A percentile compares a stretch with the other conserved stretches of the same genome.
phyloP scores from a whole-genome alignment of 2,888 invertebrate species.

The Argyra leucocephala region DNA sequence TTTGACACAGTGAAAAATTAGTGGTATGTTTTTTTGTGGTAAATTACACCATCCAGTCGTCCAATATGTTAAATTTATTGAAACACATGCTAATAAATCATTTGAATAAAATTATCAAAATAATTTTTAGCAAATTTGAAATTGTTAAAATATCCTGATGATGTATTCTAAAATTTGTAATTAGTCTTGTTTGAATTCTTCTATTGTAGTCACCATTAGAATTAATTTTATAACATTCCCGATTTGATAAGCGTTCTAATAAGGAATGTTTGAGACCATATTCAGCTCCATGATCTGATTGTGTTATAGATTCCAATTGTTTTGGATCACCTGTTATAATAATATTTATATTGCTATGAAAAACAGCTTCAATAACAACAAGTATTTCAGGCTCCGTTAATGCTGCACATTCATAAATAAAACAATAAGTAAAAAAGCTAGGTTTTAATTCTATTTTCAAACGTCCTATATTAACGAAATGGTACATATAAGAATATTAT shows the following conservation, averaged over 20 bases:
- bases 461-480: slow-evolving; percentile 47
- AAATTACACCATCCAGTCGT: slow-evolving; percentile 42
- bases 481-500: slow-evolving; percentile 56
- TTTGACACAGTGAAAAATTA: slow-evolving; percentile 52
- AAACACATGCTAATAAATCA: slow-evolving; percentile 45
- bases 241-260: slow-evolving; percentile 57
- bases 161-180: slow-evolving; percentile 66
- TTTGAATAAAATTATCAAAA: slow-evolving; percentile 59
- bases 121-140: no score
- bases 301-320: slow-evolving; percentile 59
- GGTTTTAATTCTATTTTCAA: slow-evolving; percentile 26
- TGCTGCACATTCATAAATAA: slow-evolving; percentile 70
- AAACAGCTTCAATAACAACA: slow-evolving; percentile 47
- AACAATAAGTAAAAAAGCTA: slow-evolving; percentile 52
- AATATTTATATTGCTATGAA: slow-evolving; percentile 44
- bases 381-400: slow-evolving; percentile 60
- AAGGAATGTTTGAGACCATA: slow-evolving; percentile 47
- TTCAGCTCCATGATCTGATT: slow-evolving; percentile 35
- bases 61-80: slow-evolving; percentile 16
- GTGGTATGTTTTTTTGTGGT: slow-evolving; percentile 45
- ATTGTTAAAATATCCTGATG: slow-evolving; percentile 52
- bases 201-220: slow-evolving; percentile 43
- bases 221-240: slow-evolving; percentile 39
- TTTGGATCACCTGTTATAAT: slow-evolving; percentile 65
- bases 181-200: slow-evolving; percentile 60